Percentiles rank a stretch among this genome's conserved stretches.
phyloP scores from a whole-genome alignment of 1,140 invertebrate genomes.

The Apis dorsata region DNA sequence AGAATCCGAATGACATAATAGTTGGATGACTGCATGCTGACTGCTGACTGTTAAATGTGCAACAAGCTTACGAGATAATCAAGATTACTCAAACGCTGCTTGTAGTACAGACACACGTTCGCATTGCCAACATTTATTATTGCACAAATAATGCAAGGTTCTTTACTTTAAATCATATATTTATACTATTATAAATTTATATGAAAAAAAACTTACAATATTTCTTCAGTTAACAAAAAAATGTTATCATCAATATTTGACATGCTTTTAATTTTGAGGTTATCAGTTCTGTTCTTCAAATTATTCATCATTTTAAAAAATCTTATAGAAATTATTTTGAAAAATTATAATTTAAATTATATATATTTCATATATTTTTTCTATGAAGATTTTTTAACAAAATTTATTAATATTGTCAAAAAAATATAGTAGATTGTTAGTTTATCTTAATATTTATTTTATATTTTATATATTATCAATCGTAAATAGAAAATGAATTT shows the following conservation, averaged over 20 bases:
- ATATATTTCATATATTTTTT: slow-evolving; percentile 10
- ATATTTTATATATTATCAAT: neutral
- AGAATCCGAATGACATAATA: slow-evolving; percentile 41
- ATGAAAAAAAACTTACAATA: neutral
- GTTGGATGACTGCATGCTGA: slow-evolving; percentile 36
- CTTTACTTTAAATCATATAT: neutral
- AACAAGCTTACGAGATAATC: slow-evolving; percentile 17
- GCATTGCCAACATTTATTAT: slow-evolving; percentile 8
- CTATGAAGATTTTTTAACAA: neutral
- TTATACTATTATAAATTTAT: neutral
- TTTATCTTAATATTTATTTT: neutral
- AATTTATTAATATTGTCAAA: neutral
- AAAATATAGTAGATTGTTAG: neutral
- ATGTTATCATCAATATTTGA: slow-evolving; percentile 42
- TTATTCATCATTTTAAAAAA: neutral
- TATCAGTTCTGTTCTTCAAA: neutral
- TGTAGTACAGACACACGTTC: slow-evolving; percentile 28
- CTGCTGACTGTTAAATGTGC: slow-evolving; percentile 39
- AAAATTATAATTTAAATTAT: slow-evolving; percentile 3
- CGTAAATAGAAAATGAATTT: neutral
- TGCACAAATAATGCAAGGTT: slow-evolving; percentile 32
- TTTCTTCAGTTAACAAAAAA: neutral
- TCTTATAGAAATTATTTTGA: neutral
- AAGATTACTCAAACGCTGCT: slow-evolving; percentile 41
- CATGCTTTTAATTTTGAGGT: slow-evolving; percentile 3